These are phyloP conservation scores for Herpetotheres cachinnans DNA, from an alignment of 2,113 vertebrate species.

Conservation along the genomic window DNA sequence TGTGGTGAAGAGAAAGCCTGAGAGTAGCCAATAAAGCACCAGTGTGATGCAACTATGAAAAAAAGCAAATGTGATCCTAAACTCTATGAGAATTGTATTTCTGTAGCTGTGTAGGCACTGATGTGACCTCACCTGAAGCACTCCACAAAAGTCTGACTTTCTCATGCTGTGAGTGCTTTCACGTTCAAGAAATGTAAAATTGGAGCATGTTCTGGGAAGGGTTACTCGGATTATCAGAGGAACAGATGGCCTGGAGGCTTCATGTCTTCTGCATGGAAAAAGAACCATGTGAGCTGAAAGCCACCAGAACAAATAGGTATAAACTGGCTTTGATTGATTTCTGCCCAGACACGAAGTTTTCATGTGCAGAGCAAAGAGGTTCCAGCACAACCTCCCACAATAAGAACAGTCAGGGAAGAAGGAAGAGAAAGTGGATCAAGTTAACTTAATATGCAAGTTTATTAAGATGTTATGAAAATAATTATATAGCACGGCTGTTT, in stretches of 20 bases:
- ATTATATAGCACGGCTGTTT: neutral
- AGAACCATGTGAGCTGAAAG: neutral
- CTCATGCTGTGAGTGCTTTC: neutral
- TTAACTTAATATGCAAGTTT: slow-evolving; percentile 22
- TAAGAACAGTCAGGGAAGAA: neutral
- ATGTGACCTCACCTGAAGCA: neutral
- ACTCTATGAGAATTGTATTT: neutral
- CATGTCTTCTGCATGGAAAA: neutral
- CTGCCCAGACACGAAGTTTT: neutral
- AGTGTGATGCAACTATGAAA: neutral
- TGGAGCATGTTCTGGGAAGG: neutral
- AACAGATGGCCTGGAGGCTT: neutral
- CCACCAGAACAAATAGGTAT: neutral
- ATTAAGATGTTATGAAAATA: slow-evolving; percentile 21
- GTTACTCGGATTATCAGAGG: neutral
- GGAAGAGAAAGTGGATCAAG: neutral
- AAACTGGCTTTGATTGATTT: neutral
- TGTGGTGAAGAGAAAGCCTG: neutral
- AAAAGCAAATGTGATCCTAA: neutral
- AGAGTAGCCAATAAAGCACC: neutral
- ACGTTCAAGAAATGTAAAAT: neutral
- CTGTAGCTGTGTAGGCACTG: neutral
- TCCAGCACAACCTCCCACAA: neutral
- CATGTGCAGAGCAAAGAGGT: neutral
- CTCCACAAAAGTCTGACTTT: neutral